Base-by-base conservation (phyloP, 2,113 vertebrate genomes). In the Neomonachus schauinslandi region DNA sequence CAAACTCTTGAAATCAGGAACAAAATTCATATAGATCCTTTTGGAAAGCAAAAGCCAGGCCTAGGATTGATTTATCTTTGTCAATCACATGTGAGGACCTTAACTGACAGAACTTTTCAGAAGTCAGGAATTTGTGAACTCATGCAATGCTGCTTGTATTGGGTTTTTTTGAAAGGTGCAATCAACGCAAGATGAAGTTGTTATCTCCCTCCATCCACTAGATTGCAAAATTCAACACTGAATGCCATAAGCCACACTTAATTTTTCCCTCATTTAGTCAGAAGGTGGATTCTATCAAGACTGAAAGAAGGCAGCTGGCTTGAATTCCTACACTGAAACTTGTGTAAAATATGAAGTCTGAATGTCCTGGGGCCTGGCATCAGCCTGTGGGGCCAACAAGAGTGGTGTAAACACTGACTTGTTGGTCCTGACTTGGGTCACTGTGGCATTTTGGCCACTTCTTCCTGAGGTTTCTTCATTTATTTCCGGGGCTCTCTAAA, bases 1-100 rank as follows among this genome's bases (percentile, higher is more conserved):
- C 16, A 87, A 57, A 71, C 53, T 90, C 42, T 79, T 91, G n/a
- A 97, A 95, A 80, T 46, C 36, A 71, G 51, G 96, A 71, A 76
- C 26, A 81, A 81, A 49, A 55, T 24, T 91, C 71, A 39, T 42
- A 31, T 33, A 85, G 53, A 91, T 65, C 8, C 1, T 53, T 95
- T 92, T 63, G 61, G 59, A 95, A 74, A 93, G 67, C 53, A 28
- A n/a, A 96, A 92, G 2, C 28, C 22, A 36, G 65, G 5, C 18
- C 65, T 74, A n/a, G 21, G 31, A 79, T 91, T 93, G 65, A 94
- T 94, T 97, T 36, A 49, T 92, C 49, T 49, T 90, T 71, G 88
- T 84, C 94, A 81, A 1, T 88, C 91, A 77, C 49, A 36, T 77
- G 39, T 85, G 49, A 84, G 39, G 53, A 28, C 61, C n/a, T 87